A percentile compares a stretch with the other conserved stretches of the same genome.
Evolutionary conservation across 2,113 vertebrate genomes (phyloP).

Genomic region (Clinocottus analis): DNA sequence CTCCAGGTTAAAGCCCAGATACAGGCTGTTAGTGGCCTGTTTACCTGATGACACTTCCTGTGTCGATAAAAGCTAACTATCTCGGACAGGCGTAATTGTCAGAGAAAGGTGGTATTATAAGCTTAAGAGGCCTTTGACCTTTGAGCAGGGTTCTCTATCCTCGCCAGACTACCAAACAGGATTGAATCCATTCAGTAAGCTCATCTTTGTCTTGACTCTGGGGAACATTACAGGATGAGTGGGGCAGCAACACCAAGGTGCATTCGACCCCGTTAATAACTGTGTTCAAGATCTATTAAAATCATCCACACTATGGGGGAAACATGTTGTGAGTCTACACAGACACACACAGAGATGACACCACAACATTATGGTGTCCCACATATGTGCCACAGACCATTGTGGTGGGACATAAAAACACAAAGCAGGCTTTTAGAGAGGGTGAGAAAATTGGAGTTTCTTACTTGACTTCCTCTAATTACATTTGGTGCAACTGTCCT

Average conservation of each 20-base stretch:
- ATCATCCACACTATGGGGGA: not conserved
- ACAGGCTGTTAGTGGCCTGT: slow-evolving; percentile 47
- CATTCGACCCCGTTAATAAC: slow-evolving; percentile 6
- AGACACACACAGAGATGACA: slow-evolving; percentile 29
- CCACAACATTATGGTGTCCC: slow-evolving; percentile 33
- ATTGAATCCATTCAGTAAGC: slow-evolving; percentile 52
- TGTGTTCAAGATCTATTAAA: not conserved
- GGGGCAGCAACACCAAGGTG: slow-evolving; percentile 2
- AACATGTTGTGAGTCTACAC: slow-evolving; percentile 1
- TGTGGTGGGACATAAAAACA: slow-evolving; percentile 55
- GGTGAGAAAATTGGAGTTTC: slow-evolving; percentile 47
- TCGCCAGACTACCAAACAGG: slow-evolving; percentile 62
- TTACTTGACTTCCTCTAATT: slow-evolving; percentile 45
- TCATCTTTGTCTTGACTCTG: slow-evolving; percentile 52
- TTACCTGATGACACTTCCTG: slow-evolving; percentile 69
- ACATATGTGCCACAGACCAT: slow-evolving; percentile 38
- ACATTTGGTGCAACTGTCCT: slow-evolving; percentile 9
- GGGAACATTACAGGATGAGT: slow-evolving; percentile 28
- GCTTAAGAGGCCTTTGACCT: slow-evolving; percentile 68
- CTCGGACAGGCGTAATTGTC: slow-evolving; percentile 59
- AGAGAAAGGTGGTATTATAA: slow-evolving; percentile 59
- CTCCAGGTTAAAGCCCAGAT: slow-evolving; percentile 12
- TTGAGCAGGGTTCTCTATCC: slow-evolving; percentile 28
- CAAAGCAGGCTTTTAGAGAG: slow-evolving; percentile 30
- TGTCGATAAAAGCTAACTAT: slow-evolving; percentile 51